Evolutionary conservation across 2,888 invertebrate genomes (phyloP), one percentile per base, ranked within the genome.

Genomic region (Caenorhabditis macrosperma): DNA sequence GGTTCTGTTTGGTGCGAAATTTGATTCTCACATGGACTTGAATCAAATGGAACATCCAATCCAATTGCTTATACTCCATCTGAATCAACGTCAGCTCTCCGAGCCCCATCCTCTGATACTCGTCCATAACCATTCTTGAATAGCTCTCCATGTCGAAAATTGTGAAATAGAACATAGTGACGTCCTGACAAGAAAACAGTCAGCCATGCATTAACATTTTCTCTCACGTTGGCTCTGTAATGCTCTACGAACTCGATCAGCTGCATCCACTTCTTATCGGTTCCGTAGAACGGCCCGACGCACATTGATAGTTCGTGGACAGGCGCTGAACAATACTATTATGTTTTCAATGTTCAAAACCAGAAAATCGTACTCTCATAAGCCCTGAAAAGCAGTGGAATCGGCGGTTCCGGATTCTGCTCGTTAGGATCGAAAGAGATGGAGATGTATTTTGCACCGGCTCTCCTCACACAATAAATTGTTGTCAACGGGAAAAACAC

Each of bases 11-110:
- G 2, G 10, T 17, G 12, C 22, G 20, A 17, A 41, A 15, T 17
- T 22, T n/a, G 24, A n/a, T 48, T 57, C 68, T 55, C 24, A 68
- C 68, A 69, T 69, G 68, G 5, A 57, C 57, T 59, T 69, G 59
- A 50, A 69, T 60, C 28, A 69, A 59, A 50, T 66, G 66, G 44
- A 66, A 66, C 66, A 66, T 66, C 72, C 72, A 72, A 20, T 57
- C 72, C 4, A 55, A 20, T 28, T 57, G 22, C 17, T 54, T 38
- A 64, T 72, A 72, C 44, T 72, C 72, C 35, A 41, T 35, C 12
- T 57, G 55, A 7, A 54, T 48, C 5, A 57, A 46, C 3, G 72
- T 72, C 15, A 63, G 26, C 20, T 72, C 72, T 28, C 50, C 60
- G 15, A 60, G 17, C 0, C 72, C 72, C 20, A 50, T 33, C 38